These are phyloP conservation scores for Ectropis crepuscularia DNA, from an alignment of 2,888 invertebrate genomes.

Conservation along the genomic window DNA sequence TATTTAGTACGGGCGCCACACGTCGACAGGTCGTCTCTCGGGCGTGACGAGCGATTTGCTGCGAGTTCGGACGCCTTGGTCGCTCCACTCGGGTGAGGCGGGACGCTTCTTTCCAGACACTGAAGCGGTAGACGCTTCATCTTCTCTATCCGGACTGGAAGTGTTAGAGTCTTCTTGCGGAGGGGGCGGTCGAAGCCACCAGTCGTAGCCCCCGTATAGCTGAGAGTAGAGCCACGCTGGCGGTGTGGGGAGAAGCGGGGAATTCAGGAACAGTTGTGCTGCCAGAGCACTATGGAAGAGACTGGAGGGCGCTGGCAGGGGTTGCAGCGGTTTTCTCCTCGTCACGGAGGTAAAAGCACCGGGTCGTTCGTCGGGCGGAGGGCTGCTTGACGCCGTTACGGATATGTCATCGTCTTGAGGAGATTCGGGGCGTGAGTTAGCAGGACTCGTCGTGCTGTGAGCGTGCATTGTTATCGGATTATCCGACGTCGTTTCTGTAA, in stretches of 20 bases:
- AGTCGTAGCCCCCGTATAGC: conserved; percentile 89
- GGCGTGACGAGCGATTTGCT: conserved; percentile 75
- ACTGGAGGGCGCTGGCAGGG: conserved; percentile 76
- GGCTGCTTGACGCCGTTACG: conserved; percentile 85
- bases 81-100: conserved; percentile 82
- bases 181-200: conserved; percentile 86
- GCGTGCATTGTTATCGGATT: conserved; percentile 82
- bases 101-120: conserved; percentile 80
- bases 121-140: conserved; percentile 67
- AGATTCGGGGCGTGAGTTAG: conserved; percentile 85
- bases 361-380: conserved; percentile 82
- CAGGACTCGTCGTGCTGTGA: conserved; percentile 89
- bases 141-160: conserved; percentile 77
- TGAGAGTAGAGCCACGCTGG: conserved; percentile 92
- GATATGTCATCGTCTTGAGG: conserved; percentile 87
- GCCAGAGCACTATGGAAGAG: conserved; percentile 83
- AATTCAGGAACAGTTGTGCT: conserved; percentile 90
- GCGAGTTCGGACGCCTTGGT: conserved; percentile 74
- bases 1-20: conserved; percentile 90
- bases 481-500: conserved; percentile 72
- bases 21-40: conserved; percentile 86
- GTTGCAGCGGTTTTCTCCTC: conserved; percentile 76
- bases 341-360: conserved; percentile 83
- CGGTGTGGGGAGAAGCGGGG: conserved; percentile 90
- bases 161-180: conserved; percentile 73